Conservation (phyloP, 1,140 invertebrate genomes). For the Drosophila yakuba region DNA sequence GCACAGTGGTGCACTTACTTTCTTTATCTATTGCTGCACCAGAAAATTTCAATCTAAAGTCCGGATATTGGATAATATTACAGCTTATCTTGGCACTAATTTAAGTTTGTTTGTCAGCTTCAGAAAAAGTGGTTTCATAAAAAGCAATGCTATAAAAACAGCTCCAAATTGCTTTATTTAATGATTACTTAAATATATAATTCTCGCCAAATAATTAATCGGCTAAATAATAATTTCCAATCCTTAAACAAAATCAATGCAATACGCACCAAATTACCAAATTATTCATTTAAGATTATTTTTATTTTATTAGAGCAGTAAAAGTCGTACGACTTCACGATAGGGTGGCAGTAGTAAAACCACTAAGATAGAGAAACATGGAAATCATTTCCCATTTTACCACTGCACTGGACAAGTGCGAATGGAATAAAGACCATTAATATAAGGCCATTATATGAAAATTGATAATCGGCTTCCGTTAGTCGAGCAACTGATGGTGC, state of each 20-base stretch:
- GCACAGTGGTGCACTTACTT: slow-evolving; percentile 21
- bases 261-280: not conserved
- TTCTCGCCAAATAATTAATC: no score
- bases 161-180: no score
- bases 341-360: not conserved
- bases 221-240: no score
- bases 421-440: slow-evolving; percentile 48
- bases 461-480: slow-evolving; percentile 58
- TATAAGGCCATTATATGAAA: slow-evolving; percentile 31
- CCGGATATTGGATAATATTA: no score
- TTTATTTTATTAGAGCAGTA: slow-evolving; percentile 16
- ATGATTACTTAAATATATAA: no score
- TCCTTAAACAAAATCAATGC: not conserved
- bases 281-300: slow-evolving; percentile 14
- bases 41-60: not conserved
- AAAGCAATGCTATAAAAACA: no score
- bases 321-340: not conserved
- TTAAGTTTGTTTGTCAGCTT: no score
- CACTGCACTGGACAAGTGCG: slow-evolving; percentile 14
- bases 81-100: no score
- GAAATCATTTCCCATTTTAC: slow-evolving; percentile 39
- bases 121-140: no score
- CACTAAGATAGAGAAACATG: slow-evolving; percentile 27
- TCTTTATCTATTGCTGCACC: not conserved
- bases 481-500: slow-evolving; percentile 37